Conservation (phyloP, 2,113 vertebrate species). For the Ceyx margarethae region DNA sequence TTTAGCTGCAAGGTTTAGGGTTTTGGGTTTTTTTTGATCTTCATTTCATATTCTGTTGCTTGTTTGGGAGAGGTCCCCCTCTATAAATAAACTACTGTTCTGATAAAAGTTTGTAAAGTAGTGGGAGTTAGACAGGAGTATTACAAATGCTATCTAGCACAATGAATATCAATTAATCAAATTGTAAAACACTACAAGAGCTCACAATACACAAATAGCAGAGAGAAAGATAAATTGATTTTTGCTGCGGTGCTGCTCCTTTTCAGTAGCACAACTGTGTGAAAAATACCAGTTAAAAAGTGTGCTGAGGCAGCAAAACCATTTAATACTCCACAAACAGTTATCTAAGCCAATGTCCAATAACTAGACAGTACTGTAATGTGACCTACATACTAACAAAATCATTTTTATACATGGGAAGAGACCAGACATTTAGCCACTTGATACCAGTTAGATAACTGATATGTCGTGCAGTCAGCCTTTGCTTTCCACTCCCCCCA, state of each 20-base stretch:
- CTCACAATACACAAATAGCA: conserved; percentile 78
- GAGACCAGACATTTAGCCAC: conserved; percentile 77
- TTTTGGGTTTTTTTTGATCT: background rate
- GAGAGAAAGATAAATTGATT: conserved; percentile 87
- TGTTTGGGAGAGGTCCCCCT: conserved; percentile 56
- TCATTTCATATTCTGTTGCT: conserved; percentile 19
- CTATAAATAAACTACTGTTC: conserved; percentile 65
- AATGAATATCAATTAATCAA: conserved; percentile 85
- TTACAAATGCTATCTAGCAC: conserved; percentile 75
- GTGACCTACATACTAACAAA: conserved; percentile 98
- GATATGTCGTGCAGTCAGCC: conserved; percentile 59
- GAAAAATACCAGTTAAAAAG: conserved; percentile 96
- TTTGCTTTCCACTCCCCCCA: background rate
- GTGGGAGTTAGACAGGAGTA: conserved; percentile 57
- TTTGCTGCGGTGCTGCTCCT: conserved; percentile 86
- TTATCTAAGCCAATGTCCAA: conserved; percentile 96
- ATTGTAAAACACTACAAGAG: conserved; percentile 75
- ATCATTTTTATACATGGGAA: conserved; percentile 80
- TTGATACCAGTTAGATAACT: conserved; percentile 80
- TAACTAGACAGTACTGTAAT: conserved; percentile 89
- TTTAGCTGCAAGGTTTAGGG: conserved; percentile 5
- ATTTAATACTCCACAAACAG: conserved; percentile 98
- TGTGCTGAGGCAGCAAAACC: conserved; percentile 98
- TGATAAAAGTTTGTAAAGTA: conserved; percentile 73
- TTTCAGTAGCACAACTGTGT: conserved; percentile 97